These are phyloP conservation scores for Chrysogorgia sp. DNA, from an alignment of 92 coral and sea anemone species.

Conservation along the genomic window DNA sequence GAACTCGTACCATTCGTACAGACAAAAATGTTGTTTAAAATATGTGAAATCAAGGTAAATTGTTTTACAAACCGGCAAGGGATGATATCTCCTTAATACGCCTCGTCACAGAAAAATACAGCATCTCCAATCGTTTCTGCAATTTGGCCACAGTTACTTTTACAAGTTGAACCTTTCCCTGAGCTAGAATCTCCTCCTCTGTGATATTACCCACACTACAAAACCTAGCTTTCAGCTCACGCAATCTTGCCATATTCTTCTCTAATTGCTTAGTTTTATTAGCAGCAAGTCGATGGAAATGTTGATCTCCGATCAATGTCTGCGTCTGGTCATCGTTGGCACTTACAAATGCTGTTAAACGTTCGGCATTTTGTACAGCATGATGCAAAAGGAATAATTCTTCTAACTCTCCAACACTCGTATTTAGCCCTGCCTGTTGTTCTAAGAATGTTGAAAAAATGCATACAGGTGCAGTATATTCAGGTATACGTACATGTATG, in stretches of 20 bases:
- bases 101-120: constrained; percentile 13
- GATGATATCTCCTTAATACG: constrained; percentile 19
- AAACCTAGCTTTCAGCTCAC: not conserved
- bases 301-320: too few species aligned
- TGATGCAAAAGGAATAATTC: constrained; percentile 9
- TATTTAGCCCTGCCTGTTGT: too few species aligned
- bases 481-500: too few species aligned
- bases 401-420: constrained; percentile 1
- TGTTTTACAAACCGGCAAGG: constrained; percentile 15
- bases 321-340: constrained; percentile 20
- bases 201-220: not conserved
- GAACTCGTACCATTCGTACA: too few species aligned
- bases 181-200: too few species aligned
- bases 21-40: too few species aligned
- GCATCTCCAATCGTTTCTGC: constrained; percentile 21
- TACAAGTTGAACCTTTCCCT: too few species aligned
- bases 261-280: constrained; percentile 16
- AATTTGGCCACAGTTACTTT: too few species aligned
- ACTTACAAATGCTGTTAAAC: not conserved
- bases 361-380: constrained; percentile 8
- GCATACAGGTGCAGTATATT: too few species aligned
- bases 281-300: too few species aligned
- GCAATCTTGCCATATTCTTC: constrained; percentile 6
- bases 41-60: too few species aligned
- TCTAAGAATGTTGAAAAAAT: not conserved